Evolutionary conservation across 2,113 vertebrate genomes (phyloP), one percentile per base, ranked within the genome.

Genomic region (Rutilus rutilus): DNA sequence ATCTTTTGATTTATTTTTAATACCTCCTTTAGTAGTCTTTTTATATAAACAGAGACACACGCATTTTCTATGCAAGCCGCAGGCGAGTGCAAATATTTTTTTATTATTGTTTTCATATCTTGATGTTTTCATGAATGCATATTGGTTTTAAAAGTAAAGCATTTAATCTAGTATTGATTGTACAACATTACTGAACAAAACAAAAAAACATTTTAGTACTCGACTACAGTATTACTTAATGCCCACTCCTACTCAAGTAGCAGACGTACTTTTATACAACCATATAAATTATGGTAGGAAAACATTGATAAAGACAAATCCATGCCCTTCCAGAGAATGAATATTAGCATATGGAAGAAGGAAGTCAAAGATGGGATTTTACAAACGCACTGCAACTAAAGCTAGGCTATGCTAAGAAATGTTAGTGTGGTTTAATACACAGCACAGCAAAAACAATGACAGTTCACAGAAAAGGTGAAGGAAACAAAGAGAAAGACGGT

Each of bases 381-480:
- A 15, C 2, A 64, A 1, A 64, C 0, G 6, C 36, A 62, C 14
- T 17, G 7, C 23, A 79, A 62, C 14, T 45, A 79, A 62, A 42
- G 7, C 39, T 47, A 47, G 8, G 3, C n/a, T 79, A 79, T 14
- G 1, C 4, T 14, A 11, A 1, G 4, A 52, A 50, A 19, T 69
- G 80, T 82, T 45, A 45, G 39, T 82, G 25, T 50, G 23, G 57
- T 27, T 82, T 65, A 82, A 39, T 50, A 47, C 39, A 30, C 25
- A 54, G 50, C 2, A 27, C 39, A 54, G 64, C 36, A 82, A 52
- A 80, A 47, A 57, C 54, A 59, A 64, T 33, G 23, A 42, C 10
- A 23, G 62, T 36, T 82, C 14, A 82, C n/a, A 69, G 59, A 39
- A 11, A 81, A 82, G 36, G 45, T n/a, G 64, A 83, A 50, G 42